Evolutionary conservation across 2,888 invertebrate genomes (phyloP).

Genomic region (Tachina lurida): DNA sequence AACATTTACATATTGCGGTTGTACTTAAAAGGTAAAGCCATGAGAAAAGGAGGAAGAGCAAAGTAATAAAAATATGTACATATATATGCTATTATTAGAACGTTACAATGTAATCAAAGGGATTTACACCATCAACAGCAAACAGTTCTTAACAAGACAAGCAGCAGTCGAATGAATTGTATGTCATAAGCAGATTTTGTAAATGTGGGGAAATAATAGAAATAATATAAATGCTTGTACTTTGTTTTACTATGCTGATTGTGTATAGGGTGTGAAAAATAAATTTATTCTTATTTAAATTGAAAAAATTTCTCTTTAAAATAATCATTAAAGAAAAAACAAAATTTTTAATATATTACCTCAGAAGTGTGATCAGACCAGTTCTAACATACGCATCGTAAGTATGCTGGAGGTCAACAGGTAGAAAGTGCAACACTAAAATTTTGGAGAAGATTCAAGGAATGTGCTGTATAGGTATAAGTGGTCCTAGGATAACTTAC

Average conservation of each 20-base stretch:
- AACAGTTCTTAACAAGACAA: not conserved
- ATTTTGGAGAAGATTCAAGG: too few relatives aligned
- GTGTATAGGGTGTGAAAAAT: not conserved
- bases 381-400: too few relatives aligned
- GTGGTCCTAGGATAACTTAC: too few relatives aligned
- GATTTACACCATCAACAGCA: slow-evolving; percentile 17
- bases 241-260: not conserved
- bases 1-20: slow-evolving; percentile 64
- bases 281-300: not conserved
- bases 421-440: too few relatives aligned
- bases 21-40: slow-evolving; percentile 47
- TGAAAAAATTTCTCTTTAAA: too few relatives aligned
- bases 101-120: slow-evolving; percentile 48
- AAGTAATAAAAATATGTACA: not conserved
- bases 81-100: slow-evolving; percentile 4
- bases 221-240: not conserved
- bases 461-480: too few relatives aligned
- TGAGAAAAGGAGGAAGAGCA: not conserved
- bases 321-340: too few relatives aligned
- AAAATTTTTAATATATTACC: too few relatives aligned
- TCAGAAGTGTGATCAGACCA: too few relatives aligned
- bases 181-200: slow-evolving; percentile 39
- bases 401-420: too few relatives aligned
- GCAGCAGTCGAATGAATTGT: not conserved
- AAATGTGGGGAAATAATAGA: not conserved